phyloP scores from a whole-genome alignment of 2,888 invertebrate genomes.

The Nephrotoma flavescens region DNA sequence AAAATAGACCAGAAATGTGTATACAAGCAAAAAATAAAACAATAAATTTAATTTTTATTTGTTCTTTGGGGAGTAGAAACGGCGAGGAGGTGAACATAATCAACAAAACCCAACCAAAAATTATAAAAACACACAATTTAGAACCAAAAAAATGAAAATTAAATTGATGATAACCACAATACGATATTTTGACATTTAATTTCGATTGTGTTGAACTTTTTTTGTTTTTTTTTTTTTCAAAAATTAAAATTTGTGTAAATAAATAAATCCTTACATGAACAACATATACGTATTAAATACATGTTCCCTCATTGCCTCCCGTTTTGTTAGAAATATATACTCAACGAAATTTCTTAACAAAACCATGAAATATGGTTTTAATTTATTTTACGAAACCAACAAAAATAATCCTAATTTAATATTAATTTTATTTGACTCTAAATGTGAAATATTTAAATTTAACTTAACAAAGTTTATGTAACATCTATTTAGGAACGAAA shows the following conservation, averaged over 20 bases:
- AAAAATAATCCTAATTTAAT: neutral
- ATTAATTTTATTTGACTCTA: neutral
- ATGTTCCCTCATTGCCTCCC: neutral
- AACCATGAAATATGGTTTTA: neutral
- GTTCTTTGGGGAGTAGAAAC: neutral
- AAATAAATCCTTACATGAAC: neutral
- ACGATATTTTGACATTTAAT: neutral
- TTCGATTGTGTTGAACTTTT: neutral
- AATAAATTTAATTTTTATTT: neutral
- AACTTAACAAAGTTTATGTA: neutral
- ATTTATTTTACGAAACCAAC: neutral
- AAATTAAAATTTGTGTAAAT: neutral
- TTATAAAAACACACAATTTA: neutral
- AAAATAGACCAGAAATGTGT: neutral
- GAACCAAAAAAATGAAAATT: neutral
- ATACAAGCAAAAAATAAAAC: neutral
- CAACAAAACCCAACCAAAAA: neutral
- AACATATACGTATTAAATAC: too few relatives aligned
- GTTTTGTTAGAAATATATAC: neutral
- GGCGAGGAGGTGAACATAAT: neutral
- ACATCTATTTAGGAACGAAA: neutral
- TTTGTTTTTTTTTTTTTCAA: neutral
- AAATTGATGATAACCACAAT: neutral
- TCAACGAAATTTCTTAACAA: neutral
- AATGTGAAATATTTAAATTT: neutral